These are phyloP conservation scores for Lateolabrax maculatus DNA, from an alignment of 2,797 vertebrate genomes.

Conservation along the genomic window DNA sequence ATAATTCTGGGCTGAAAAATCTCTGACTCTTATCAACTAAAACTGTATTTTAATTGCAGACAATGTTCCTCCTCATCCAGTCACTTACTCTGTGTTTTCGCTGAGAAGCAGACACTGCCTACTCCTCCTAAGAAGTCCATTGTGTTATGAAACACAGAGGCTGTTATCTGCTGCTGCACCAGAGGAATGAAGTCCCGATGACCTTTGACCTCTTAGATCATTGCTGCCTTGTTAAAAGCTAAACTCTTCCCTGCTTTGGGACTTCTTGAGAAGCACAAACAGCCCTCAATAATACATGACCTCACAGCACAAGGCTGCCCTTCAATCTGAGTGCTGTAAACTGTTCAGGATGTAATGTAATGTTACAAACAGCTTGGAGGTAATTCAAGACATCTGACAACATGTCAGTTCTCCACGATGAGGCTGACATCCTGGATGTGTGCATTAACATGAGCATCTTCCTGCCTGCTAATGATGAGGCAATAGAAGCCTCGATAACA, in stretches of 20 bases:
- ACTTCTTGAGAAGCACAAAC: constrained; percentile 55
- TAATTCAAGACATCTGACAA: constrained; percentile 50
- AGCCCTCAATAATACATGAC: constrained; percentile 68
- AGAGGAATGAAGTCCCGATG: constrained; percentile 39
- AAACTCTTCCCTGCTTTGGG: constrained; percentile 44
- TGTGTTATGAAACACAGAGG: constrained; percentile 43
- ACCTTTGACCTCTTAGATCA: constrained; percentile 59
- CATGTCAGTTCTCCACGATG: constrained; percentile 44
- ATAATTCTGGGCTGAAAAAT: not conserved
- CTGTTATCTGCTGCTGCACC: constrained; percentile 44
- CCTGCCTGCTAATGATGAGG: constrained; percentile 54
- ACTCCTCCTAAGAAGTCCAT: constrained; percentile 29
- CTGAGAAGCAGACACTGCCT: constrained; percentile 23
- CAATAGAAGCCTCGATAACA: constrained; percentile 39
- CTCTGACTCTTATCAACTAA: not conserved
- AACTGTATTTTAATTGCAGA: constrained; percentile 11
- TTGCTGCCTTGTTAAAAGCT: constrained; percentile 69
- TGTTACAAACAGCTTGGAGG: constrained; percentile 47
- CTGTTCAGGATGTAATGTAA: constrained; percentile 62
- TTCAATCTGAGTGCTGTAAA: constrained; percentile 56
- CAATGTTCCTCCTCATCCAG: constrained; percentile 22
- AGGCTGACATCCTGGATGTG: constrained; percentile 55
- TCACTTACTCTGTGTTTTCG: constrained; percentile 32
- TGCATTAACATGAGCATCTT: constrained; percentile 65
- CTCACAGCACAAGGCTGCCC: constrained; percentile 13